Conservation (phyloP, 2,888 invertebrate species). For the Fragum sueziense region DNA sequence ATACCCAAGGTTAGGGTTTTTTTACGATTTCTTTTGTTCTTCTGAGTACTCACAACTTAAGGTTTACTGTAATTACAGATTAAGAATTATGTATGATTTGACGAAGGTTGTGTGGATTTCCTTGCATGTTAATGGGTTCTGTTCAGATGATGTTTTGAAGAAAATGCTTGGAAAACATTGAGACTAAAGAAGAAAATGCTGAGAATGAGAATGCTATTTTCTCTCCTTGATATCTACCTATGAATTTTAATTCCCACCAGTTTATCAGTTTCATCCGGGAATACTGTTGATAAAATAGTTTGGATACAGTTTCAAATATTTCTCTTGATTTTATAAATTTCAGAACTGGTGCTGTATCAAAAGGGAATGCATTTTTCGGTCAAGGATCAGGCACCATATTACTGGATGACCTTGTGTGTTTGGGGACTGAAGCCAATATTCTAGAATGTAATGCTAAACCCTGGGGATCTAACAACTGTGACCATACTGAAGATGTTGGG, state of each 20-base stretch:
- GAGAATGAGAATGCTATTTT: too few relatives aligned
- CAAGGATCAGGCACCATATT: constrained; percentile 63
- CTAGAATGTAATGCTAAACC: constrained; percentile 60
- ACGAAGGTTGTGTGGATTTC: too few relatives aligned
- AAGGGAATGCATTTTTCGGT: constrained; percentile 51
- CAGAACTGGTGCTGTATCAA: constrained; percentile 45
- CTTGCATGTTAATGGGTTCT: too few relatives aligned
- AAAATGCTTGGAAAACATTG: too few relatives aligned
- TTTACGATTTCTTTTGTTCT: neutral
- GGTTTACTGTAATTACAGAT: neutral
- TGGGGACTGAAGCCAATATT: constrained; percentile 62
- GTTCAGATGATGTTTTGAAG: too few relatives aligned
- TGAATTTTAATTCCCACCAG: too few relatives aligned
- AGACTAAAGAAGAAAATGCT: too few relatives aligned
- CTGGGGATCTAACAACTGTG: constrained; percentile 61
- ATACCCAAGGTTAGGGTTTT: constrained; percentile 47
- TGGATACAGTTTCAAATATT: neutral
- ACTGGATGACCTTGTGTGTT: constrained; percentile 65
- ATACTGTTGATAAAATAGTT: too few relatives aligned
- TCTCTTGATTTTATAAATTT: too few relatives aligned
- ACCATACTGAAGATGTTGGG: constrained; percentile 64
- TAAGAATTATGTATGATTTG: neutral
- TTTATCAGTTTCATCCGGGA: too few relatives aligned
- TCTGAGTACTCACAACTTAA: neutral
- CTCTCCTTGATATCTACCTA: too few relatives aligned